Base-by-base conservation (phyloP, 2,797 vertebrate genomes). In the Mormyrus proboscirostris region DNA sequence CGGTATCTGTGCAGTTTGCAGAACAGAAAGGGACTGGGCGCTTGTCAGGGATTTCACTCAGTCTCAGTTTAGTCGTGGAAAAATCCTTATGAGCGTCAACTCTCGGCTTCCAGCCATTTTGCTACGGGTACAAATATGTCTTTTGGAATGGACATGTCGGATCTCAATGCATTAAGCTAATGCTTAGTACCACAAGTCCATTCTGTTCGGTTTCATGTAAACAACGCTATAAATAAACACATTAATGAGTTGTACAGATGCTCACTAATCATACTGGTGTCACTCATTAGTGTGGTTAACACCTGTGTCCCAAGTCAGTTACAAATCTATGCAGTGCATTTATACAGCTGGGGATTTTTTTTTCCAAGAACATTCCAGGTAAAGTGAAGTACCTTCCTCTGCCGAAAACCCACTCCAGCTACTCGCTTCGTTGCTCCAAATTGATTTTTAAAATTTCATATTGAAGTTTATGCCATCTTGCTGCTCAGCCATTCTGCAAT, bases 241-340 rank as follows among this genome's bases (percentile, higher is more conserved):
- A 89, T 33, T 25, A 47, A 89, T 89, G 79, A 69, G 83, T 38
- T 62, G 44, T n/a, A n/a, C 88, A 89, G 82, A 85, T 49, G 41
- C 76, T 62, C 53, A 12, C 51, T 62, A 69, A 69, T 59, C 69
- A 85, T 59, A 65, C 41, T 29, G 57, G 22, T 47, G 88, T 65
- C 57, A 89, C 41, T 89, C 88, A 89, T 88, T 83, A 41, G 76
- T 14, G 76, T 82, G 76, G 88, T 57, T 55, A 89, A 84, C 88
- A 83, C 88, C 76, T 59, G 62, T 59, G 12, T 16, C 88, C 88
- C 82, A 33, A 16, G 82, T 29, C 53, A 49, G 55, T 85, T 44
- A 44, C 88, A 62, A 79, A 62, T 89, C 79, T 69, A 29, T 16
- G 5, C 29, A 22, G 14, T 55, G 3, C 41, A 14, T 85, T 89